Conservation (phyloP, 2,113 vertebrate species). For the Trematocara nigrifrons region DNA sequence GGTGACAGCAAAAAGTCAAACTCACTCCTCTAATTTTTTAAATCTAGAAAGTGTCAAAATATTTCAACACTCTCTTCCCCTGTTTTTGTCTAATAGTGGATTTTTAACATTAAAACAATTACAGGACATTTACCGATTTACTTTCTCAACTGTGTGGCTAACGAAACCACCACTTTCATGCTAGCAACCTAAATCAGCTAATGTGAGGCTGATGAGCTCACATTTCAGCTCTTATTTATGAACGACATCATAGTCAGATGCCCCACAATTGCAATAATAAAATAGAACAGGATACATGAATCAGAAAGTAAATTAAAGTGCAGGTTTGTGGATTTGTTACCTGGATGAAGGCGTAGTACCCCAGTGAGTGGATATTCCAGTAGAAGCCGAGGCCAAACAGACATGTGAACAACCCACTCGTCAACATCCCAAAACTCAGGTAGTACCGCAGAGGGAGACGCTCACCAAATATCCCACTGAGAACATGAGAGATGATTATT, state of each 20-base stretch:
- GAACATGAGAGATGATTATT: neutral
- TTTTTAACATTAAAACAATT: neutral
- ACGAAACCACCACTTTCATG: accelerated
- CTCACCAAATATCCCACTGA: conserved; percentile 92
- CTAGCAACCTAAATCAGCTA: neutral
- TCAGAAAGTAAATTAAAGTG: neutral
- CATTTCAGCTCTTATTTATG: neutral
- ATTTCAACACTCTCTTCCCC: neutral
- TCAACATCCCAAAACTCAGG: conserved; percentile 85
- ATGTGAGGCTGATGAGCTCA: neutral
- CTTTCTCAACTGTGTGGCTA: neutral
- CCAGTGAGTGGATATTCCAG: conserved; percentile 86
- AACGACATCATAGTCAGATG: neutral
- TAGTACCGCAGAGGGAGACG: conserved; percentile 93
- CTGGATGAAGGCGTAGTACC: conserved; percentile 90
- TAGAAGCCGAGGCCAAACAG: conserved; percentile 91
- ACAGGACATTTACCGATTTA: neutral
- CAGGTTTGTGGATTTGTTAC: conserved; percentile 52
- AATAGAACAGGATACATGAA: neutral
- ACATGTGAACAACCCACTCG: conserved; percentile 84
- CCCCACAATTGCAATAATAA: neutral
- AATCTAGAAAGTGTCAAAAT: neutral
- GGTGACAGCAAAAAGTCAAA: neutral
- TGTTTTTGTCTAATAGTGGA: neutral
- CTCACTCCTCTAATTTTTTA: neutral